phyloP scores from a whole-genome alignment of 30 jellyfish, hydroid and myxozoan species.

The Sanderia malayensis region DNA sequence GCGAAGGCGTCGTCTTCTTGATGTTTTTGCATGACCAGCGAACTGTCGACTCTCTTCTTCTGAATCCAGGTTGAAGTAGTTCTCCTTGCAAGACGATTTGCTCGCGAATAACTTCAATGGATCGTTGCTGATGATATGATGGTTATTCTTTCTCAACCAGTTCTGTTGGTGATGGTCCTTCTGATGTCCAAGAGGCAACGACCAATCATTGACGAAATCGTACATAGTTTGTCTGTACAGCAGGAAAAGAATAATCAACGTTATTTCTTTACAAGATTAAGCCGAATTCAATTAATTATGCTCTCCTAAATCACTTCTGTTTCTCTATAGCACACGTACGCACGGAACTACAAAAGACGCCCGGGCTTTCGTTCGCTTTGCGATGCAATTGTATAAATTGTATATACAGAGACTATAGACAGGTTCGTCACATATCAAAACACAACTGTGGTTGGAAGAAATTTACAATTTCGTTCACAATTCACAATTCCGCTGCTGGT shows the following conservation, averaged over 20 bases:
- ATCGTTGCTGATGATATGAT: conserved; percentile 20
- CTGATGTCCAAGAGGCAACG: conserved; percentile 49
- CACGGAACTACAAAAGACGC: too few species aligned
- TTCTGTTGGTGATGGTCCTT: conserved; percentile 9
- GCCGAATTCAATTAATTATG: conserved; percentile 42
- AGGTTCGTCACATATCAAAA: too few species aligned
- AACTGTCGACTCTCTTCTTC: conserved; percentile 64
- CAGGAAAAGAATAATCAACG: conserved; percentile 18
- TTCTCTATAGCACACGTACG: conserved; percentile 7
- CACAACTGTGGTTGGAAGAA: too few species aligned
- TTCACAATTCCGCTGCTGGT: too few species aligned
- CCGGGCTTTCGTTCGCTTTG: too few species aligned
- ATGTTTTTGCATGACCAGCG: conserved; percentile 89
- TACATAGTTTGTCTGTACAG: conserved; percentile 71
- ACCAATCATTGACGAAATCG: conserved; percentile 76
- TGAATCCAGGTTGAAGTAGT: conserved; percentile 27
- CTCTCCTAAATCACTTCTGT: conserved; percentile 15
- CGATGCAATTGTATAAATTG: too few species aligned
- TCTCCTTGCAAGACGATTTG: conserved; percentile 34
- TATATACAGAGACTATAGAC: too few species aligned
- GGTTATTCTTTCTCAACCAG: conserved; percentile 35
- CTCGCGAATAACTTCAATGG: conserved; percentile 12
- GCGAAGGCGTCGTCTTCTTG: conserved; percentile 89
- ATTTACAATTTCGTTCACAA: too few species aligned
- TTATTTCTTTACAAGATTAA: conserved; percentile 36